Base-by-base conservation (phyloP, 2,888 invertebrate genomes). In the Cheilosia vulpina region DNA sequence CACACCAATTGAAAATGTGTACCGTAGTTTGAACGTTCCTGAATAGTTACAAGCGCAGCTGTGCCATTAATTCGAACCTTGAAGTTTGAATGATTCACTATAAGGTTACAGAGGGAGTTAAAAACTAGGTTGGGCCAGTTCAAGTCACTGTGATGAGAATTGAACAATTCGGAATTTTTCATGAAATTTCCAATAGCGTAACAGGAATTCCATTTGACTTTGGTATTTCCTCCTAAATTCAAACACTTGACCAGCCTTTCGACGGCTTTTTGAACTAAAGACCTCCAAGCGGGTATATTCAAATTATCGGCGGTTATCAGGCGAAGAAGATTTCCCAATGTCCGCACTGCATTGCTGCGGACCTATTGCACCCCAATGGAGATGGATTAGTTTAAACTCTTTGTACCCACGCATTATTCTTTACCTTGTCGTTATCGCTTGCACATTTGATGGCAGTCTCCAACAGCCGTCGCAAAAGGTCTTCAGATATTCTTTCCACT, bases 171-270 rank as follows among this genome's bases (percentile, higher is more conserved):
- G 4, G 93, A 93, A 89, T 95, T 95, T 89, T 94, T 95, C 93
- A 98, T 94, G 82, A 96, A 94, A 89, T 96, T 96, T 27, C 97
- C 96, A 75, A 97, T 92, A 1, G 97, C 97, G 90, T 97, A 96
- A 91, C 98, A 98, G 1, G 97, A 96, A 92, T 98, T 98, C 98
- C 98, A 98, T 68, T 97, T 94, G 45, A 97, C 97, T 93, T 98
- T 98, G 94, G 97, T 96, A 90, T 95, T 95, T 63, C 94, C 94
- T 34, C 95, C 96, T 45, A 94, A 93, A 9, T 94, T 94, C 19
- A 96, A 94, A 90, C 95, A 96, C 88, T 95, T 94, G 68, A 96
- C 93, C 55, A 98, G 93, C 88, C 94, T 94, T 87, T 93, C 92
- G 84, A 97, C 94, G 3, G 95, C 95, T 1, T 91, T 90, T 87